Evolutionary conservation across 2,797 vertebrate genomes (phyloP).

Genomic region (Enoplosus armatus): DNA sequence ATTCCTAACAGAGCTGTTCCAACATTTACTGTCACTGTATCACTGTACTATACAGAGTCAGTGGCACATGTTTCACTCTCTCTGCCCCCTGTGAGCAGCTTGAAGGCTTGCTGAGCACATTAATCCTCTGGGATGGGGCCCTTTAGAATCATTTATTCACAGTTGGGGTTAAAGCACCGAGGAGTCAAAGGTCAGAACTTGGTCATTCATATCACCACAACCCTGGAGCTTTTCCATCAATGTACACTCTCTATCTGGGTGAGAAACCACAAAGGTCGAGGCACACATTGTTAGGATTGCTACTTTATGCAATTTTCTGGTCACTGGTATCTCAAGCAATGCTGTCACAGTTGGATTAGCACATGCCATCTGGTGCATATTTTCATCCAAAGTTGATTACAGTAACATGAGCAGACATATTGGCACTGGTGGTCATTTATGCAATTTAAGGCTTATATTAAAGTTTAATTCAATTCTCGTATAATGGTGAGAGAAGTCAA

Average conservation of each 20-base stretch:
- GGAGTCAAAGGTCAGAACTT: slow-evolving; percentile 73
- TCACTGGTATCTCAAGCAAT: slow-evolving; percentile 45
- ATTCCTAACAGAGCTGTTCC: slow-evolving; percentile 36
- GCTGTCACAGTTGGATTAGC: slow-evolving; percentile 33
- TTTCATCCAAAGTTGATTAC: slow-evolving; percentile 19
- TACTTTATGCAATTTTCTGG: slow-evolving; percentile 48
- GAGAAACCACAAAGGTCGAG: slow-evolving; percentile 56
- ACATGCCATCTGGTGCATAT: slow-evolving; percentile 28
- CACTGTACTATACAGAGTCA: slow-evolving; percentile 20
- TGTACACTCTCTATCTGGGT: slow-evolving; percentile 54
- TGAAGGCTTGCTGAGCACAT: slow-evolving; percentile 60
- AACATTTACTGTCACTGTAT: slow-evolving; percentile 48
- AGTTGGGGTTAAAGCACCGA: slow-evolving; percentile 62
- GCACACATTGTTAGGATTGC: slow-evolving; percentile 30
- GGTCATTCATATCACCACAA: slow-evolving; percentile 71
- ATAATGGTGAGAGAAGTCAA: not conserved
- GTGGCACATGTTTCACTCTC: slow-evolving; percentile 50
- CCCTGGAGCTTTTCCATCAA: slow-evolving; percentile 67
- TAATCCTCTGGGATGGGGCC: slow-evolving; percentile 71
- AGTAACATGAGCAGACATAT: not conserved
- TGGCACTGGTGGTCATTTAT: slow-evolving; percentile 1
- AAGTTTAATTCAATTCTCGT: not conserved
- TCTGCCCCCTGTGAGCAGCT: slow-evolving; percentile 57
- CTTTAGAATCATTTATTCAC: slow-evolving; percentile 79
- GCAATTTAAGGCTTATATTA: not conserved